Percentiles rank a stretch among this genome's conserved stretches.
Evolutionary conservation across 2,113 vertebrate genomes (phyloP).

Genomic region (Percina caprodes): DNA sequence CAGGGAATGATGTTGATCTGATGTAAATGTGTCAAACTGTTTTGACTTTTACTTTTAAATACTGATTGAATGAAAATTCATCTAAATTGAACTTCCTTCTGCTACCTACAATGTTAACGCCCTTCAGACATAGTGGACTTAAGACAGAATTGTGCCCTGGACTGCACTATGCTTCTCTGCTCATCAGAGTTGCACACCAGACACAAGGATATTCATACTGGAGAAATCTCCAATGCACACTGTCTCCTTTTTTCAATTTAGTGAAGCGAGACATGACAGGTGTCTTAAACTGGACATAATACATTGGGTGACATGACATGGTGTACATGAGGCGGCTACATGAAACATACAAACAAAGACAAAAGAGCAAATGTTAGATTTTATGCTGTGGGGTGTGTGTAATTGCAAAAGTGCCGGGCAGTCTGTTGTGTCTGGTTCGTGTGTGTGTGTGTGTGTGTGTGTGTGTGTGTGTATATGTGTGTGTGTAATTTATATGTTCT

Average conservation of each 20-base stretch:
- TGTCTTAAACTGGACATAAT: too few species aligned
- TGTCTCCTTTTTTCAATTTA: not conserved
- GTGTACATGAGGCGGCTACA: too few species aligned
- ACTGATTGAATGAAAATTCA: not conserved
- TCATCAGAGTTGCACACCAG: not conserved
- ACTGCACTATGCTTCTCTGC: not conserved
- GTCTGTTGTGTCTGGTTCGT: too few species aligned
- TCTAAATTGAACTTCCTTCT: not conserved
- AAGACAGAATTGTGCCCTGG: not conserved
- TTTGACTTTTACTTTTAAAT: conserved; percentile 18
- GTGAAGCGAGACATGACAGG: too few species aligned
- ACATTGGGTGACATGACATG: too few species aligned
- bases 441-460: too few species aligned
- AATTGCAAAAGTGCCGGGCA: too few species aligned
- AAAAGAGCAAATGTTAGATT: too few species aligned
- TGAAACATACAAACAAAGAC: too few species aligned
- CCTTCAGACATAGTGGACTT: not conserved
- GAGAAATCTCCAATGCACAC: not conserved
- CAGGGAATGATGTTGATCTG: conserved; percentile 44
- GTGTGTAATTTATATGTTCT: too few species aligned
- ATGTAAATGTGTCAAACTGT: conserved; percentile 44
- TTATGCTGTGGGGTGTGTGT: too few species aligned
- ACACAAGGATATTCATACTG: not conserved
- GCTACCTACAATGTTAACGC: not conserved
- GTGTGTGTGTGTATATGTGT: too few species aligned